A percentile compares a stretch with the other conserved stretches of the same genome.
Evolutionary conservation across 2,113 vertebrate genomes (phyloP).

Genomic region (Lathamus discolor): DNA sequence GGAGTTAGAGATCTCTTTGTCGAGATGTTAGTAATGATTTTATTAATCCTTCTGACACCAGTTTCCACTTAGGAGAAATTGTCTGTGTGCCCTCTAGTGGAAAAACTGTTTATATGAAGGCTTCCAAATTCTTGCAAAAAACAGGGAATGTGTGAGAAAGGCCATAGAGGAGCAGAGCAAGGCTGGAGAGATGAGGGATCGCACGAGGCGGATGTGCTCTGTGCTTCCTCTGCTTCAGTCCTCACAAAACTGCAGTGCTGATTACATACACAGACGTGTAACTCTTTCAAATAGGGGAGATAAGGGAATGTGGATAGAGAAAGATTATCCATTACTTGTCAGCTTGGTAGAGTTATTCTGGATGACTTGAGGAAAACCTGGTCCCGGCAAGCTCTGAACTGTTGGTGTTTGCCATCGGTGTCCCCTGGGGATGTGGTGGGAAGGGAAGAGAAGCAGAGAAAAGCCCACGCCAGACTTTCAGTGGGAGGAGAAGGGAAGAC

Average conservation of each 20-base stretch:
- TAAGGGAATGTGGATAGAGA: not conserved
- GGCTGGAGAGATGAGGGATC: not conserved
- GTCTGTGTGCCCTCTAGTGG: constrained; percentile 66
- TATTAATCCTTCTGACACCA: not conserved
- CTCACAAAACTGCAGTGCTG: not conserved
- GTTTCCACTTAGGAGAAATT: constrained; percentile 24
- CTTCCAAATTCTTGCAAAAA: not conserved
- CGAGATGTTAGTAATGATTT: not conserved
- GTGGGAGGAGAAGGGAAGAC: not conserved
- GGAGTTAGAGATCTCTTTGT: not conserved
- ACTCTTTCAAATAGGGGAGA: not conserved
- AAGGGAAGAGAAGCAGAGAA: not conserved
- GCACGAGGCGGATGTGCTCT: not conserved
- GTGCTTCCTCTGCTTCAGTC: not conserved
- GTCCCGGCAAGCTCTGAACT: not conserved
- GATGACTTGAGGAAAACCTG: not conserved
- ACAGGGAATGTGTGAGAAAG: not conserved
- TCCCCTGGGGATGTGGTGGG: not conserved
- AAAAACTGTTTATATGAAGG: not conserved
- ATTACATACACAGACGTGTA: not conserved
- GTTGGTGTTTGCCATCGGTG: fast-evolving
- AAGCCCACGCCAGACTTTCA: not conserved
- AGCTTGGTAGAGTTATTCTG: not conserved
- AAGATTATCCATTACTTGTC: not conserved
- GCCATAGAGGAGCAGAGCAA: not conserved